These are phyloP conservation scores for Oenanthe oenanthe DNA, from an alignment of 2,113 vertebrate genomes.

Conservation along the genomic window DNA sequence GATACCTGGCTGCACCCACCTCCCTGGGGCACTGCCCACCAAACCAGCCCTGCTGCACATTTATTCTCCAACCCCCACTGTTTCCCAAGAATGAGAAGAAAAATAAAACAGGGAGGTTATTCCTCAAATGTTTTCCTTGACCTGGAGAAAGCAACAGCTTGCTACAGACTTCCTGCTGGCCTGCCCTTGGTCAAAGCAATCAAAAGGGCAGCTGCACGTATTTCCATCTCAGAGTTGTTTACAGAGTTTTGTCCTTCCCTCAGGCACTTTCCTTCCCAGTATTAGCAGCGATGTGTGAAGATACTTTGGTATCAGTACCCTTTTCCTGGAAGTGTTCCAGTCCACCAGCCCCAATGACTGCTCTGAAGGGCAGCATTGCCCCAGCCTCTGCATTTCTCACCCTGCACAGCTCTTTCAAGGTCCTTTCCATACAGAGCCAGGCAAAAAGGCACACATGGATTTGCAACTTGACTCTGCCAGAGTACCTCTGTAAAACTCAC, in stretches of 20 bases:
- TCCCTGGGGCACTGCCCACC: neutral
- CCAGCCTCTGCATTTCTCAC: neutral
- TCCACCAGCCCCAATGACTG: neutral
- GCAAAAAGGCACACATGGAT: fast-evolving
- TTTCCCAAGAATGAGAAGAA: slow-evolving; percentile 3
- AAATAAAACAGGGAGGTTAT: neutral
- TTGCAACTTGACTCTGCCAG: neutral
- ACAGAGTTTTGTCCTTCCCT: slow-evolving; percentile 54
- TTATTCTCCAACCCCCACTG: neutral
- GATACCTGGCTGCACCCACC: neutral
- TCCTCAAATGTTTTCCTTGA: slow-evolving; percentile 5
- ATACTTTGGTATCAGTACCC: slow-evolving; percentile 35
- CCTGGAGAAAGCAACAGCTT: neutral
- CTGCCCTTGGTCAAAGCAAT: neutral
- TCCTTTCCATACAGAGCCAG: neutral
- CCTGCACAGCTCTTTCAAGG: neutral
- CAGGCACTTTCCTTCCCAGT: slow-evolving; percentile 23
- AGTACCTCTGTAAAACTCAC: neutral
- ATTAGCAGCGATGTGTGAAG: slow-evolving; percentile 42
- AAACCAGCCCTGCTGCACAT: neutral
- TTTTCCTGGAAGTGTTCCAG: slow-evolving; percentile 39
- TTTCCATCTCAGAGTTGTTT: slow-evolving; percentile 56
- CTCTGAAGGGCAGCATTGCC: neutral
- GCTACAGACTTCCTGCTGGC: neutral
- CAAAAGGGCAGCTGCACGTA: neutral